These are phyloP conservation scores for Alloplasta piceator DNA, from an alignment of 2,888 invertebrate species.

Conservation along the genomic window DNA sequence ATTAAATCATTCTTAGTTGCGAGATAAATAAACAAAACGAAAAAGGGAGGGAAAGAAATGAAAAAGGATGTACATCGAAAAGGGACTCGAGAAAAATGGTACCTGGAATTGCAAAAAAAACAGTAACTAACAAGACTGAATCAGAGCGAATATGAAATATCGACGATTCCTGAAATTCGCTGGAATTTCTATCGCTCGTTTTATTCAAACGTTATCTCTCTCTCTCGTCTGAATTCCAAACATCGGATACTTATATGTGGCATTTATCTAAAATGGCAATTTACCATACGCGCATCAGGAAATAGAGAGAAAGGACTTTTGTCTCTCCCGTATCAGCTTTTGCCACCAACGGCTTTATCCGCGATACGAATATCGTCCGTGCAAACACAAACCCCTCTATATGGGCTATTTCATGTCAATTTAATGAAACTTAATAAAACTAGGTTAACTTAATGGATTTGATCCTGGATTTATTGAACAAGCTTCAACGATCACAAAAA, in stretches of 20 bases:
- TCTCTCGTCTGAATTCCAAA: background rate
- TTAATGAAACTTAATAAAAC: too few species aligned
- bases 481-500: too few species aligned
- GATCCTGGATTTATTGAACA: too few species aligned
- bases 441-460: too few species aligned
- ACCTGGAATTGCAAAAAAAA: too few species aligned
- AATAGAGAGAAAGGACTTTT: slow-evolving; percentile 19
- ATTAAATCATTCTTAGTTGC: slow-evolving; percentile 71
- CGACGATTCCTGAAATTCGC: too few species aligned
- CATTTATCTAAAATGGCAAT: background rate
- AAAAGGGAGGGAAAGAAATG: too few species aligned
- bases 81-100: too few species aligned
- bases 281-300: background rate
- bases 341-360: background rate
- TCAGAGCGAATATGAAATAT: too few species aligned
- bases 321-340: slow-evolving; percentile 27
- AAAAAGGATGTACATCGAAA: too few species aligned
- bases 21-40: background rate
- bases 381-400: slow-evolving; percentile 20
- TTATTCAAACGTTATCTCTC: background rate
- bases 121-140: too few species aligned
- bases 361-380: slow-evolving; percentile 33
- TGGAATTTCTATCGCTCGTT: too few species aligned
- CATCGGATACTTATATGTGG: background rate
- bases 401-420: background rate